A percentile compares a stretch with the other conserved stretches of the same genome.
These are phyloP conservation scores for Pandion haliaetus DNA, from an alignment of 2,113 vertebrate genomes.

Conservation along the genomic window DNA sequence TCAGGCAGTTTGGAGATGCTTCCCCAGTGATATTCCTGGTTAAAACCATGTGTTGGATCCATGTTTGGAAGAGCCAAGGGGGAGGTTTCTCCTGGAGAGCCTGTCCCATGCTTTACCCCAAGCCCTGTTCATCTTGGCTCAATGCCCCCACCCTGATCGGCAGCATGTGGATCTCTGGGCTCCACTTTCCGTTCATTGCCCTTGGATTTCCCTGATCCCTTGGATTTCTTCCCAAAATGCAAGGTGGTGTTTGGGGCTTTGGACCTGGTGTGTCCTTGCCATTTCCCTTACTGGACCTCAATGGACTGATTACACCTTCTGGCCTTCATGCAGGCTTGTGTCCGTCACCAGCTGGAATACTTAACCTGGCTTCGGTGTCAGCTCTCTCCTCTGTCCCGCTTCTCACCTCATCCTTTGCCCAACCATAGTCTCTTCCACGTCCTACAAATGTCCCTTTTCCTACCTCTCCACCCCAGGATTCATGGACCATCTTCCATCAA, in stretches of 20 bases:
- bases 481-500: background rate
- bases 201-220: background rate
- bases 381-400: background rate
- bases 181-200: background rate
- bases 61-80: background rate
- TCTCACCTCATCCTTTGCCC: background rate
- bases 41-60: background rate
- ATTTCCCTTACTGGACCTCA: background rate
- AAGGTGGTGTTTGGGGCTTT: background rate
- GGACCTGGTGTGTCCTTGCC: background rate
- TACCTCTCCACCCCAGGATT: background rate
- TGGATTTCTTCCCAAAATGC: background rate
- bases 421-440: accelerated
- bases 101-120: background rate
- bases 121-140: too few relatives aligned
- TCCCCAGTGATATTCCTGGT: background rate
- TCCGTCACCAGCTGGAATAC: accelerated
- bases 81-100: background rate
- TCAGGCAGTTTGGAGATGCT: background rate
- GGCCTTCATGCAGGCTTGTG: background rate
- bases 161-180: background rate
- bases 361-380: background rate
- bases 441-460: background rate
- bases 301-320: background rate
- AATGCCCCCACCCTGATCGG: accelerated